Evolutionary conservation across 2,888 invertebrate species (phyloP).

Genomic region (Opisthograptis luteolata): DNA sequence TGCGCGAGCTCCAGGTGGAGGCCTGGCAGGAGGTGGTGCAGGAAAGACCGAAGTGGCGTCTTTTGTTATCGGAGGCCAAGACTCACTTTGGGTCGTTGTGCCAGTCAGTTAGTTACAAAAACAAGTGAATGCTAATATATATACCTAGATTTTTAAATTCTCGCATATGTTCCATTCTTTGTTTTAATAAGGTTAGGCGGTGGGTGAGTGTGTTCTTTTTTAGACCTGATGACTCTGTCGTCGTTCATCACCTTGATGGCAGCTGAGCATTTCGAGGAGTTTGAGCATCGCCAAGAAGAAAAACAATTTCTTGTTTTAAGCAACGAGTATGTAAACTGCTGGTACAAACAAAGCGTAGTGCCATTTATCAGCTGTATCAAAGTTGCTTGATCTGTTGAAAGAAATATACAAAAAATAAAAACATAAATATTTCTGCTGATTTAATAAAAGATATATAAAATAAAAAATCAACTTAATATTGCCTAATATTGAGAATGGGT

Average conservation of each 20-base stretch:
- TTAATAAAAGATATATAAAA: no score
- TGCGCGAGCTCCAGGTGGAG: no score
- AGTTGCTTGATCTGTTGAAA: constrained; percentile 12
- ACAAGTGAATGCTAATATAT: background rate
- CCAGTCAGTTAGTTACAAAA: no score
- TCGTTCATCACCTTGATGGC: background rate
- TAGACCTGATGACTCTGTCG: background rate
- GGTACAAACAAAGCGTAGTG: constrained; percentile 31
- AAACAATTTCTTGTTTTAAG: background rate
- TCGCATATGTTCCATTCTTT: background rate
- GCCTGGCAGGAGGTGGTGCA: no score
- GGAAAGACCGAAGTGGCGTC: no score
- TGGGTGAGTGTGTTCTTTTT: constrained; percentile 8
- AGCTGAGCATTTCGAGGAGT: constrained; percentile 13
- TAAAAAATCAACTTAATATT: no score
- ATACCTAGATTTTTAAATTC: background rate
- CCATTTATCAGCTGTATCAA: constrained; percentile 32
- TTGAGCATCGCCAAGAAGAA: constrained; percentile 33
- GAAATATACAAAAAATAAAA: no score
- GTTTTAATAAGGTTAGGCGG: background rate
- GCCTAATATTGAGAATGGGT: no score
- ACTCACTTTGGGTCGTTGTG: no score
- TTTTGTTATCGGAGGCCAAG: no score
- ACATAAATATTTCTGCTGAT: no score
- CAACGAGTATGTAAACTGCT: constrained; percentile 2